A percentile compares a stretch with the other conserved stretches of the same genome.
phyloP scores from a whole-genome alignment of 2,113 vertebrate species.

The Bettongia penicillata region DNA sequence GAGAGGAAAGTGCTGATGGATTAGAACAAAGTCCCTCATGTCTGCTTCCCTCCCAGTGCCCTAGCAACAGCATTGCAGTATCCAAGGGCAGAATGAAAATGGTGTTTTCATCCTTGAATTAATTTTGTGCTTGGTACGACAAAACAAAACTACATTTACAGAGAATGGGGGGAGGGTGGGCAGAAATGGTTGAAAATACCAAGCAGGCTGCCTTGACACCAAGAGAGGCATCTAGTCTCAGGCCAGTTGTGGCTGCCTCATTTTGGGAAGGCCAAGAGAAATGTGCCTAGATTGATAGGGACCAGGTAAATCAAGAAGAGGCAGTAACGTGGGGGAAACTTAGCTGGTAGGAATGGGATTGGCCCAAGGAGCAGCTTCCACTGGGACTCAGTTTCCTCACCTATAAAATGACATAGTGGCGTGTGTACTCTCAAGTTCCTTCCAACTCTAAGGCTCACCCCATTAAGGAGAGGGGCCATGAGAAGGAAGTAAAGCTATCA shows the following conservation, averaged over 20 bases:
- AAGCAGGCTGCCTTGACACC: not conserved
- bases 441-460: too few relatives aligned
- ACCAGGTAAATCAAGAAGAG: not conserved
- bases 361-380: too few relatives aligned
- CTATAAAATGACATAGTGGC: too few relatives aligned
- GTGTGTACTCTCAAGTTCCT: too few relatives aligned
- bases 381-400: too few relatives aligned
- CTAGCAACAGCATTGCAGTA: not conserved
- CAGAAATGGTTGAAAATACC: not conserved
- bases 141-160: not conserved
- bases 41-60: not conserved
- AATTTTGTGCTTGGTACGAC: not conserved
- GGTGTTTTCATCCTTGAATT: not conserved
- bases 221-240: not conserved
- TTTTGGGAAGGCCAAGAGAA: not conserved
- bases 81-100: not conserved
- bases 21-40: not conserved
- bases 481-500: too few relatives aligned
- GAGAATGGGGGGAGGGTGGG: not conserved
- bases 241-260: not conserved
- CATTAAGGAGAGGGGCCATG: too few relatives aligned
- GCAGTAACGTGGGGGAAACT: not conserved
- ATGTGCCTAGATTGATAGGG: too few relatives aligned
- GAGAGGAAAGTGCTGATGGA: not conserved
- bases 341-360: too few relatives aligned